Base-by-base conservation (phyloP, 92 coral and sea anemone species). In the Palythoa heliodiscus region DNA sequence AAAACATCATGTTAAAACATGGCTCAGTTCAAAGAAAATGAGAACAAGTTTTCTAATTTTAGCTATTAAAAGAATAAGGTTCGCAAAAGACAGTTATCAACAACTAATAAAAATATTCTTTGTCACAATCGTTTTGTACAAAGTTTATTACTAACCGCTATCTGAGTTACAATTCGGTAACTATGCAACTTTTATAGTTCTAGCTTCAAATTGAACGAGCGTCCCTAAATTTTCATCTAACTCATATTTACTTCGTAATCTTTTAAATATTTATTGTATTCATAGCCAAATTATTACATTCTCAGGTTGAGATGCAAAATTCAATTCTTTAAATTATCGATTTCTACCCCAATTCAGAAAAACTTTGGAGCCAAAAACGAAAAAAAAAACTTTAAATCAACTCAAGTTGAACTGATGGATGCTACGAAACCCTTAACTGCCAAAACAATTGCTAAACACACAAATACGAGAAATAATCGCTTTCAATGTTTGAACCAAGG, bases 401-500 rank as follows among this genome's bases (percentile, higher is more conserved):
- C 64, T 1, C 5, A 11, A 23, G 54, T 72, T 64, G 52, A 80
- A 80, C 6, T 64, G 23, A 47, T 17, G 20, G 40, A 64, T 3
- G 20, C 5, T 40, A 17, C 48, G 63, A 76, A 16, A 7, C 38
- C 67, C 5, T 20, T 53, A 88, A 64, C 55, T 70, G 66, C 35
- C 81, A 55, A 86, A 83, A 52, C 86, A 73, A 71, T 76, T 67
- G 66, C 83, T 73, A 89, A 78, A 85, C 86, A 89, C 60, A 77
- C 84, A 89, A 75, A 83, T 87, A 78, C 88, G 72, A 88, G 88
- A 77, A 78, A 78, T 87, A 78, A 84, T 88, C 87, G 82, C 35
- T 86, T 82, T 87, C 86, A 79, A 87, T 67, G 55, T 89, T 77
- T 87, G 88, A 80, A 15, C 75, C 47, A 38, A 48, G 67, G 71